Percentiles rank a stretch among this genome's conserved stretches.
Evolutionary conservation across 2,888 invertebrate genomes (phyloP).

Genomic region (Auanema sp.): DNA sequence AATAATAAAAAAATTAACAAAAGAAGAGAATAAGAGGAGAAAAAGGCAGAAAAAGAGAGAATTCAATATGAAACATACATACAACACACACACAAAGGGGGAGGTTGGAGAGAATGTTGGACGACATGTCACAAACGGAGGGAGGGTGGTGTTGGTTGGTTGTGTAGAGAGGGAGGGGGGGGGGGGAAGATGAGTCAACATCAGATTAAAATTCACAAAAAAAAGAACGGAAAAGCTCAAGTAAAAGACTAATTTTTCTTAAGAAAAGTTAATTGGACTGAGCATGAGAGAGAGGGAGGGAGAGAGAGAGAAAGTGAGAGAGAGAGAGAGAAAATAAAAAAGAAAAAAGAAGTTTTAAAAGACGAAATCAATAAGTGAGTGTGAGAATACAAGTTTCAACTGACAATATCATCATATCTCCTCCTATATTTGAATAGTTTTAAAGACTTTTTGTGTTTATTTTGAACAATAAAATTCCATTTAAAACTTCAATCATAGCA

Average conservation of each 20-base stretch:
- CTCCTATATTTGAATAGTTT: no score
- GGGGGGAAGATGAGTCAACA: conserved; percentile 11
- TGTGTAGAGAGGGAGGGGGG: conserved; percentile 9
- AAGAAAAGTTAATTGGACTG: conserved; percentile 4
- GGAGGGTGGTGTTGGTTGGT: not conserved
- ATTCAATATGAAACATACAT: not conserved
- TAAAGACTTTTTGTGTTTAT: no score
- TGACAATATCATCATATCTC: no score
- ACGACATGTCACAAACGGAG: conserved; percentile 3
- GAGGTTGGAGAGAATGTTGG: conserved; percentile 2
- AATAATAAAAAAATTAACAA: conserved; percentile 4
- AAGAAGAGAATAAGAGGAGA: conserved; percentile 3
- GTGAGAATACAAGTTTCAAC: no score
- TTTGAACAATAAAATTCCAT: no score
- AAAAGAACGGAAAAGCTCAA: conserved; percentile 12
- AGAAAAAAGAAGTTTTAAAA: no score
- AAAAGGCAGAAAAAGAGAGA: not conserved
- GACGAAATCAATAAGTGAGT: no score
- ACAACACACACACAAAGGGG: conserved; percentile 3
- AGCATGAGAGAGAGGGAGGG: no score
- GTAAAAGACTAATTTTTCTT: conserved; percentile 9
- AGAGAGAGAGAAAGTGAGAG: no score
- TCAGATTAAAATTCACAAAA: conserved; percentile 7
- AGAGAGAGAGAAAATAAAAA: no score
- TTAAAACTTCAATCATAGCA: no score